phyloP scores from a whole-genome alignment of 92 coral and sea anemone genomes.

The Blastomussa wellsi region DNA sequence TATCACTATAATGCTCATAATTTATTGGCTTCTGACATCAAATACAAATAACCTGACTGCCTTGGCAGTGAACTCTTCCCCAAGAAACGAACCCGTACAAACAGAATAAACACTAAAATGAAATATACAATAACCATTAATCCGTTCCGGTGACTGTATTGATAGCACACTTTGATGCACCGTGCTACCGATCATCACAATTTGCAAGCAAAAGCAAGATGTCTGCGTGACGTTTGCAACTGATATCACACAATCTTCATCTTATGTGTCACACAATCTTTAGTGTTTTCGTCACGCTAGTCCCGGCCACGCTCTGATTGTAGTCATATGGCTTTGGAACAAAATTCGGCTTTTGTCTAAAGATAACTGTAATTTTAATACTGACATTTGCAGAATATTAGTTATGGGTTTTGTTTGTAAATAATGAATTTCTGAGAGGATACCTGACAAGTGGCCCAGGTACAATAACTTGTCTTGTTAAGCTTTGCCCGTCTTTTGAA shows the following conservation, averaged over 20 bases:
- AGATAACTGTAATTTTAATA: background rate
- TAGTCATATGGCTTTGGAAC: background rate
- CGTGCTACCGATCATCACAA: constrained; percentile 3
- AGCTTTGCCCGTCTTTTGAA: constrained; percentile 3
- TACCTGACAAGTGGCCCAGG: constrained; percentile 15
- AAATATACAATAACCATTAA: background rate
- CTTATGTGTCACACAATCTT: background rate
- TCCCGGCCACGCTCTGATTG: background rate
- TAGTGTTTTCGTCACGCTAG: background rate
- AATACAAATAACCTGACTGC: constrained; percentile 72
- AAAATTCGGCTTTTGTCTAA: constrained; percentile 10
- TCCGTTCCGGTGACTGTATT: too few relatives aligned
- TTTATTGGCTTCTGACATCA: constrained; percentile 99
- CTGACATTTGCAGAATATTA: constrained; percentile 1
- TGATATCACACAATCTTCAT: background rate
- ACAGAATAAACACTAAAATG: constrained; percentile 22
- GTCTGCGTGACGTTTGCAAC: background rate
- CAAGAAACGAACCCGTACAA: constrained; percentile 27
- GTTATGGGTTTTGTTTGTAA: background rate
- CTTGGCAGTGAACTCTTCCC: constrained; percentile 44
- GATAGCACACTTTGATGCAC: background rate
- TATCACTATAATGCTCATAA: constrained; percentile 38
- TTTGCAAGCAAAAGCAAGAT: background rate
- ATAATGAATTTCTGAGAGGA: constrained; percentile 12
- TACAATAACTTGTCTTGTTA: constrained; percentile 17